A percentile compares a stretch with the other conserved stretches of the same genome.
Conservation (phyloP, 1,140 invertebrate genomes). For the Tetramorium simillimum region DNA sequence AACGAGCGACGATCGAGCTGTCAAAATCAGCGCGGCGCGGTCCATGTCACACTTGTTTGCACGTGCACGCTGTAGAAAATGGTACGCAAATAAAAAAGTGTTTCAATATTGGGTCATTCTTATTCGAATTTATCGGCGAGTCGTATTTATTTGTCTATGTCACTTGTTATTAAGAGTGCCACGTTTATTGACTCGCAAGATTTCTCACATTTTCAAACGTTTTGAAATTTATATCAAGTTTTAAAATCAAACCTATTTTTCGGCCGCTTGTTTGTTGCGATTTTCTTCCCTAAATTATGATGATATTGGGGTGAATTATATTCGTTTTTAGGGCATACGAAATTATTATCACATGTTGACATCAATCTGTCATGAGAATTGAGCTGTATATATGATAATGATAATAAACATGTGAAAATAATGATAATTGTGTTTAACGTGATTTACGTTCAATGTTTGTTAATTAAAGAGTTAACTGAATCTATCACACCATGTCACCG, state of each 20-base stretch:
- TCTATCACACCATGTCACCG: conserved; percentile 78
- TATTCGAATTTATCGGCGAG: background rate
- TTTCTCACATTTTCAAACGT: background rate
- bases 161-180: background rate
- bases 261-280: background rate
- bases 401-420: background rate
- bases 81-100: background rate
- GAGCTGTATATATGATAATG: background rate
- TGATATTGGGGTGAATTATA: background rate
- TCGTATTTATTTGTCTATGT: background rate
- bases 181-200: background rate
- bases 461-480: conserved; percentile 18
- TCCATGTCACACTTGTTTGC: background rate
- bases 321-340: background rate
- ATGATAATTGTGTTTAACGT: background rate
- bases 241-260: background rate
- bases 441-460: background rate
- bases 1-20: background rate
- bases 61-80: background rate
- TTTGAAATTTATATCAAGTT: background rate
- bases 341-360: background rate
- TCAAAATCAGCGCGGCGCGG: background rate
- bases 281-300: background rate
- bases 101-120: background rate
- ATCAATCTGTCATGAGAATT: background rate